Percentiles rank a stretch among this genome's conserved stretches.
Evolutionary conservation across 53 echinoderm and acorn worm genomes (phyloP).

Genomic region (Crossaster papposus): DNA sequence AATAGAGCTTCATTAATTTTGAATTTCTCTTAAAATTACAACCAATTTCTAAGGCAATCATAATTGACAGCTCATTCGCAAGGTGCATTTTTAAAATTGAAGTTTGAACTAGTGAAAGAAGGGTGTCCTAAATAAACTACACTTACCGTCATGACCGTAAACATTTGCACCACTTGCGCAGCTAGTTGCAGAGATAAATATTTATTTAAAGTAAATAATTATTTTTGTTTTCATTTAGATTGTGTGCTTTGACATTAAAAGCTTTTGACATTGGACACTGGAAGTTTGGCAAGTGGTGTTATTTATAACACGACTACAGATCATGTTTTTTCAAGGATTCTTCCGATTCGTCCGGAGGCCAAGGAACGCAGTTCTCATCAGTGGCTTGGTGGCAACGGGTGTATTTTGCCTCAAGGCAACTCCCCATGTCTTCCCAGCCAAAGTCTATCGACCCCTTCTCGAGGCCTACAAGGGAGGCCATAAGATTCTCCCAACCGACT

Average conservation of each 20-base stretch:
- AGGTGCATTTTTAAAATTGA: too few species aligned
- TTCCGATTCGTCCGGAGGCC: slow-evolving; percentile 50
- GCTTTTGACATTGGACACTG: not conserved
- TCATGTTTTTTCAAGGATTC: slow-evolving; percentile 48
- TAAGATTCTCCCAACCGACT: slow-evolving; percentile 11
- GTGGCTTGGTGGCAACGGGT: slow-evolving; percentile 61
- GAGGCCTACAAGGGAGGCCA: slow-evolving; percentile 77
- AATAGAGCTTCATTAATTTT: not conserved
- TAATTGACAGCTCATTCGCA: too few species aligned
- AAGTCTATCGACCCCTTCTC: slow-evolving; percentile 70
- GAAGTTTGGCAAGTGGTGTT: not conserved
- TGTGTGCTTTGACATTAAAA: too few species aligned
- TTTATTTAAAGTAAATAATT: too few species aligned
- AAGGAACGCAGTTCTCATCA: slow-evolving; percentile 64
- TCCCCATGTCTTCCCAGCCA: slow-evolving; percentile 76
- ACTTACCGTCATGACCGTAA: too few species aligned
- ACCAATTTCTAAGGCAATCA: too few species aligned
- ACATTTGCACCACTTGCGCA: too few species aligned
- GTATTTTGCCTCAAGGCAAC: slow-evolving; percentile 70
- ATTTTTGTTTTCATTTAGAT: too few species aligned
- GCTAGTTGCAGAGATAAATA: too few species aligned
- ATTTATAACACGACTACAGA: not conserved
- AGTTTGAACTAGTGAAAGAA: too few species aligned
- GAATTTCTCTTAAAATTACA: too few species aligned
- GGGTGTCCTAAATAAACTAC: too few species aligned